These are phyloP conservation scores for Megalops atlanticus DNA, from an alignment of 2,113 vertebrate genomes.

Conservation along the genomic window DNA sequence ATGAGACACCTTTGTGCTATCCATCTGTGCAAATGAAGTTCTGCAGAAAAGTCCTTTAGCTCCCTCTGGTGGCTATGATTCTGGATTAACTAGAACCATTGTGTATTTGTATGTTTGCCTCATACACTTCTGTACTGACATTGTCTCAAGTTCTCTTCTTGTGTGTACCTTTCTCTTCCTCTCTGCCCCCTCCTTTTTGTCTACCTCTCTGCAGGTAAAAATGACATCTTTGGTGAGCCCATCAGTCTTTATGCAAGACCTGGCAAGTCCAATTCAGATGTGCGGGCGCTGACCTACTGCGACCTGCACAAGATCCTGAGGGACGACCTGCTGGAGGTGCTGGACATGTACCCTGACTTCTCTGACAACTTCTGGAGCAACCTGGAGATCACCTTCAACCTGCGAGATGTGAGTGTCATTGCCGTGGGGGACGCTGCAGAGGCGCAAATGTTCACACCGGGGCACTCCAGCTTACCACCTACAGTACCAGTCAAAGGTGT, in stretches of 20 bases:
- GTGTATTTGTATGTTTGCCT: not conserved
- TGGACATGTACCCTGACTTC: constrained; percentile 97
- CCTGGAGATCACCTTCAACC: constrained; percentile 95
- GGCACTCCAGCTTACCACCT: too few species aligned
- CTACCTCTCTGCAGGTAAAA: constrained; percentile 74
- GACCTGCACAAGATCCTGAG: constrained; percentile 96
- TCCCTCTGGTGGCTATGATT: constrained; percentile 16
- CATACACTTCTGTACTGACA: not conserved
- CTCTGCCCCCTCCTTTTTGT: not conserved
- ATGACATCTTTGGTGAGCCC: constrained; percentile 94
- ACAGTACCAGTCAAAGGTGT: too few species aligned
- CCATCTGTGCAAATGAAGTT: not conserved
- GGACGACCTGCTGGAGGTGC: constrained; percentile 90
- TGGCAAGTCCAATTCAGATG: constrained; percentile 89
- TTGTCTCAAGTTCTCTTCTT: not conserved
- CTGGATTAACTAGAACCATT: not conserved
- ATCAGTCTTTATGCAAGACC: constrained; percentile 85
- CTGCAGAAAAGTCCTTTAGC: not conserved
- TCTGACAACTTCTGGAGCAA: constrained; percentile 92
- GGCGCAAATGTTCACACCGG: too few species aligned
- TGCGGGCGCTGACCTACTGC: constrained; percentile 93
- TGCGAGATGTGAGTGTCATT: constrained; percentile 87
- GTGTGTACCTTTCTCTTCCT: constrained; percentile 6
- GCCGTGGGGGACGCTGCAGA: too few species aligned
- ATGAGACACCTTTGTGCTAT: too few species aligned